A percentile compares a stretch with the other conserved stretches of the same genome.
These are phyloP conservation scores for Artemia sp. DNA, from an alignment of 2,888 invertebrate species.

Conservation along the genomic window DNA sequence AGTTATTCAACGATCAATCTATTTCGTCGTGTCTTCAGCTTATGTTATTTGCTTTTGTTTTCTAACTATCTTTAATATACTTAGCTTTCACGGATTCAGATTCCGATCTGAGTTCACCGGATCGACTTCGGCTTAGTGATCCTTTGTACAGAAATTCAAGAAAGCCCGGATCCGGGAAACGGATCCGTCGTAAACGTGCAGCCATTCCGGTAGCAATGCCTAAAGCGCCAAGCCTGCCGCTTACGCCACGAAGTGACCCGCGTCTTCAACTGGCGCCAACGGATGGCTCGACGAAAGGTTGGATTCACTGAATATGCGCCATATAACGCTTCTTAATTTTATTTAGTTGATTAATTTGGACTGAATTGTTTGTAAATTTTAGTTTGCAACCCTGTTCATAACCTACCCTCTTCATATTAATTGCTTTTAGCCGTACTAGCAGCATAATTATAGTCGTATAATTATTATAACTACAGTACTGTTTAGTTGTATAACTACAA, in stretches of 20 bases:
- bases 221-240: slow-evolving; percentile 51
- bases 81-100: slow-evolving; percentile 73
- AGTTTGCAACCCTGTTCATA: too few relatives aligned
- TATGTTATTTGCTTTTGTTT: too few relatives aligned
- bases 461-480: too few relatives aligned
- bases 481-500: too few relatives aligned
- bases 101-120: slow-evolving; percentile 63
- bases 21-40: too few relatives aligned
- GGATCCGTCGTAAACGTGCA: slow-evolving; percentile 52
- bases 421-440: too few relatives aligned
- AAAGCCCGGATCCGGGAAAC: slow-evolving; percentile 50
- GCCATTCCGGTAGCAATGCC: slow-evolving; percentile 72
- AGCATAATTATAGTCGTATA: too few relatives aligned
- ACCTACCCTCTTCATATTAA: too few relatives aligned
- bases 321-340: slow-evolving; percentile 28
- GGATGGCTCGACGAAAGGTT: slow-evolving; percentile 30
- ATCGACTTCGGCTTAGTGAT: slow-evolving; percentile 45
- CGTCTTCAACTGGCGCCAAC: slow-evolving; percentile 15
- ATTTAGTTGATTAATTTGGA: not conserved
- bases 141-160: slow-evolving; percentile 44
- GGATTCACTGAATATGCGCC: slow-evolving; percentile 33
- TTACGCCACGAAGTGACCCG: slow-evolving; percentile 24
- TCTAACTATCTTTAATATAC: slow-evolving; percentile 24
- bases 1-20: too few relatives aligned
- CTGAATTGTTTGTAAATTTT: not conserved